Conservation (phyloP, 2,888 invertebrate species). For the Pomacea canaliculata region DNA sequence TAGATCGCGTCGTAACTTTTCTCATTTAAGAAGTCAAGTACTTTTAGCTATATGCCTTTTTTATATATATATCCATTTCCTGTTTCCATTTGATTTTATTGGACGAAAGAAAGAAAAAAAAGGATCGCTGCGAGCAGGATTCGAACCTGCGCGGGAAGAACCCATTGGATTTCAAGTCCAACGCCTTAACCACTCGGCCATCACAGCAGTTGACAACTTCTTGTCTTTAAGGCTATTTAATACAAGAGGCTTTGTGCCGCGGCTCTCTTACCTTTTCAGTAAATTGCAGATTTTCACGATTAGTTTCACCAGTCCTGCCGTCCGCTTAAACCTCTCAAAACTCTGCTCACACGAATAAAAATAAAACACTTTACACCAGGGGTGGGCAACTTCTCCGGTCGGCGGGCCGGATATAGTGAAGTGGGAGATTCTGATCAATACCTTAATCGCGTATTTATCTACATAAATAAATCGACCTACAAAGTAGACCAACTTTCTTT, state of each 20-base stretch:
- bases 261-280: conserved; percentile 22
- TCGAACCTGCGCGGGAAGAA: conserved; percentile 39
- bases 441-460: too few species aligned
- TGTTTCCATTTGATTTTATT: too few species aligned
- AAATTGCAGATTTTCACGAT: conserved; percentile 18
- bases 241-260: not conserved
- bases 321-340: conserved; percentile 11
- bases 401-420: too few species aligned
- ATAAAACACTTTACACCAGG: too few species aligned
- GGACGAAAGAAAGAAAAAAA: not conserved
- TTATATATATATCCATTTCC: too few species aligned
- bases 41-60: too few species aligned
- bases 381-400: too few species aligned
- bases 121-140: conserved; percentile 35
- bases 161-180: conserved; percentile 38
- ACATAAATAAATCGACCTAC: too few species aligned
- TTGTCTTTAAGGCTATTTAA: not conserved
- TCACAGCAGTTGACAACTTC: conserved; percentile 10
- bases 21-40: too few species aligned
- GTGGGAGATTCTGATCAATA: too few species aligned
- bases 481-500: too few species aligned
- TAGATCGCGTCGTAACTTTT: too few species aligned
- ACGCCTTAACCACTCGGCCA: conserved; percentile 39
- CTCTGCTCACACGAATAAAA: conserved; percentile 3
- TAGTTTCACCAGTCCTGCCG: conserved; percentile 14